phyloP scores from a whole-genome alignment of 2,888 invertebrate genomes.

The Maniola hyperantus region DNA sequence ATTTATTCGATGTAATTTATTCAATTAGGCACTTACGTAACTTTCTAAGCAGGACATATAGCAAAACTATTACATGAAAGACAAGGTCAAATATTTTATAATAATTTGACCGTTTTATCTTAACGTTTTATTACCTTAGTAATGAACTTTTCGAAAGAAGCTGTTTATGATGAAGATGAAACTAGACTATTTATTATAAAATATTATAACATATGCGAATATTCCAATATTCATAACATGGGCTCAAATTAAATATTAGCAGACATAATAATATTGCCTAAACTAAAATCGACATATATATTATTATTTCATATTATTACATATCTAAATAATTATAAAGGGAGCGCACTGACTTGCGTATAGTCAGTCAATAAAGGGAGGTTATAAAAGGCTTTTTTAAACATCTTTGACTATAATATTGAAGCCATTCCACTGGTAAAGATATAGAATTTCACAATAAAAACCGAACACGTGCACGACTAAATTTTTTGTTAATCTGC shows the following conservation, averaged over 20 bases:
- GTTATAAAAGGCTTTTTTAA: background rate
- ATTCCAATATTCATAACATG: no score
- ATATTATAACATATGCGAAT: no score
- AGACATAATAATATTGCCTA: no score
- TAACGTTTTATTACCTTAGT: no score
- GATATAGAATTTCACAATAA: slow-evolving; percentile 22
- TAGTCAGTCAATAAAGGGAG: background rate
- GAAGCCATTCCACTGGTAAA: slow-evolving; percentile 10
- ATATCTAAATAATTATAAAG: no score
- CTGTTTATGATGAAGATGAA: no score
- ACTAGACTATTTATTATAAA: no score
- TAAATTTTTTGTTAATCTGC: slow-evolving; percentile 17
- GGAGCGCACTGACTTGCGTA: background rate
- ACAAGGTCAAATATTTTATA: background rate
- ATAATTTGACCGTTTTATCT: background rate
- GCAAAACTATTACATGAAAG: slow-evolving; percentile 17
- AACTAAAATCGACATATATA: no score
- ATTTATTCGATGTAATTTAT: slow-evolving; percentile 19
- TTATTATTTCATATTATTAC: no score
- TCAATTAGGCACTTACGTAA: slow-evolving; percentile 23
- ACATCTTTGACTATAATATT: background rate
- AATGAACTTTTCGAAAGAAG: background rate
- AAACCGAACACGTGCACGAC: slow-evolving; percentile 27
- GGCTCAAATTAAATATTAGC: no score
- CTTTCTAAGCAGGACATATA: slow-evolving; percentile 33